Conservation (phyloP, 2,113 vertebrate species). For the Candoia aspera region DNA sequence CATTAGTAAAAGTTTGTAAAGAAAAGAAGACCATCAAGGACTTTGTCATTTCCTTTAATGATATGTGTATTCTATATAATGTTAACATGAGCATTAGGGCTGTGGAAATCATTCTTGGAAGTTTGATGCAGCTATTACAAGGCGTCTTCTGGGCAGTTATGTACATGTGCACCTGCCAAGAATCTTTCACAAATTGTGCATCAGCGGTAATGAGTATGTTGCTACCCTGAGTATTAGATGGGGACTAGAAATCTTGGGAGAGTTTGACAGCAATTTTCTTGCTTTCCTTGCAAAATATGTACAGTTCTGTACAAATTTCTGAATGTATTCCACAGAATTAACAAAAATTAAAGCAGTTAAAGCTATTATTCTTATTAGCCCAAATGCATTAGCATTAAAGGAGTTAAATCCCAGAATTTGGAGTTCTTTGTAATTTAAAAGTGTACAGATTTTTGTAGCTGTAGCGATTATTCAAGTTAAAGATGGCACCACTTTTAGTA, state of each 20-base stretch:
- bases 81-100: constrained; percentile 29
- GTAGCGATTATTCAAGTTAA: neutral
- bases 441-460: neutral
- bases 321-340: neutral
- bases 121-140: neutral
- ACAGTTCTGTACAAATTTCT: constrained; percentile 29
- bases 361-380: neutral
- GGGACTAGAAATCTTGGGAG: constrained; percentile 58
- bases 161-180: neutral
- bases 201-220: neutral
- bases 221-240: constrained; percentile 46
- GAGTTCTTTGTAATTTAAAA: constrained; percentile 2
- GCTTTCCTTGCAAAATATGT: constrained; percentile 53
- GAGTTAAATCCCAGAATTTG: neutral
- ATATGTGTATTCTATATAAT: constrained; percentile 63
- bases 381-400: neutral
- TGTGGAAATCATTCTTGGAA: neutral
- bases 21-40: constrained; percentile 57
- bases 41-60: constrained; percentile 66
- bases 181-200: neutral
- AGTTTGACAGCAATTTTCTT: constrained; percentile 51
- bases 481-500: neutral
- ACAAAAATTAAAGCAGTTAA: neutral
- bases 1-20: constrained; percentile 53
- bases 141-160: neutral